Evolutionary conservation across 2,797 vertebrate species (phyloP), one percentile per base, ranked within the genome.

Genomic region (Cyprinodon diabolis): DNA sequence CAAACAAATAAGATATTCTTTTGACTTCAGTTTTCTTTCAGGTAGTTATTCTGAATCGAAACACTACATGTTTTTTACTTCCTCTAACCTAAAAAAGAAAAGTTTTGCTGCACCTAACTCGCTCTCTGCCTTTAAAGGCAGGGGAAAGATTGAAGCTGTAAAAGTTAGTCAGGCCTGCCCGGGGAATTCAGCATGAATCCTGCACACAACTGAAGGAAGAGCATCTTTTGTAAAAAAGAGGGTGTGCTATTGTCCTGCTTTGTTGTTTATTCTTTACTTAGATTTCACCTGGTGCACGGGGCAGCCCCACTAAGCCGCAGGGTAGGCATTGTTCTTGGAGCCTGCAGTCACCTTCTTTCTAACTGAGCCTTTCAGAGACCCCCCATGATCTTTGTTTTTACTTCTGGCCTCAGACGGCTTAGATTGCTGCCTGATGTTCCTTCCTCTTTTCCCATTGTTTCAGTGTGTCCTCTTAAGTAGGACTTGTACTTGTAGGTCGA

Each of bases 231-330:
- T 91, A 72, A 84, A 75, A 73, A 23, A 68, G 79, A 90, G 86
- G 71, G 74, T 83, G 72, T 78, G 7, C 80, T 84, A 93, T 93
- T 92, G 91, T 92, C 81, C 87, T 86, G 72, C 66, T 74, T 66
- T 66, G 79, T 85, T 92, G 90, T 92, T 93, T 91, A 91, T 82
- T 78, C 86, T 91, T 84, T 91, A 90, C 87, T 93, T 87, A 55
- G 80, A 70, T 91, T 92, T 90, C 85, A 83, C 76, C 85, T 75
- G 75, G 76, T 71, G 71, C 85, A 25, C 78, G 77, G 81, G 71
- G 66, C 79, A 58, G 83, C 90, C 87, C 84, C 84, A 67, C 74
- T 78, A 25, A 69, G 89, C 87, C 88, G 92, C 88, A 91, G 88
- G 80, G 82, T 67, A 68, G 86, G 68, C 86, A 93, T 93, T 93